Conservation (phyloP, 2,797 vertebrate genomes). For the Ispidina picta region DNA sequence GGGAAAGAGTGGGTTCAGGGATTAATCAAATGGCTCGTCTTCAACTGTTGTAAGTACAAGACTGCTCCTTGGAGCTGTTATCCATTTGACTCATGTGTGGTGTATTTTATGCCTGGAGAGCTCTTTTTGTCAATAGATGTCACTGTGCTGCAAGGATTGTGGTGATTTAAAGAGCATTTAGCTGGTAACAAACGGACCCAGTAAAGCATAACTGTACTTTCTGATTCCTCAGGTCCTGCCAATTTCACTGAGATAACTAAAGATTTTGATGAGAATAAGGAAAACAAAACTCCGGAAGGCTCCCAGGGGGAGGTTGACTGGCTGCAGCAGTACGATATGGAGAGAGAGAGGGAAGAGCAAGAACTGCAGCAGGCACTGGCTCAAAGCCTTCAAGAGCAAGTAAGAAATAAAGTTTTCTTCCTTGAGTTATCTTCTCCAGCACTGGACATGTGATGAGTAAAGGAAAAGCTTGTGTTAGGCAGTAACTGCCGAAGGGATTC, state of each 20-base stretch:
- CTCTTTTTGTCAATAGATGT: conserved; percentile 60
- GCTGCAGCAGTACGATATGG: conserved; percentile 94
- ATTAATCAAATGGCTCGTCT: background rate
- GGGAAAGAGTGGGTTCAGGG: background rate
- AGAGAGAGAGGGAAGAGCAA: conserved; percentile 95
- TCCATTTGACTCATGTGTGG: background rate
- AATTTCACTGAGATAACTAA: conserved; percentile 85
- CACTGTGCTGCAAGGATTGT: conserved; percentile 52
- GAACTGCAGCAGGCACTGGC: conserved; percentile 96
- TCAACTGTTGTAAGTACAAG: background rate
- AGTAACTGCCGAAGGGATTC: background rate
- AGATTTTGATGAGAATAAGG: conserved; percentile 97
- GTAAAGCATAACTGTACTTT: conserved; percentile 29
- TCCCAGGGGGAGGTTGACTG: conserved; percentile 92
- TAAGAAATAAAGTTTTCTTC: conserved; percentile 71
- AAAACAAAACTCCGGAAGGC: conserved; percentile 96
- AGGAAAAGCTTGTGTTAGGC: background rate
- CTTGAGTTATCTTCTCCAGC: background rate
- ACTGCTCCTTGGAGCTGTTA: background rate
- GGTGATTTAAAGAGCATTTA: background rate
- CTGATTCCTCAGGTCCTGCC: conserved; percentile 73
- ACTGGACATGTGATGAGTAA: background rate
- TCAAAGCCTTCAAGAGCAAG: conserved; percentile 97
- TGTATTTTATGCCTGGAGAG: background rate
- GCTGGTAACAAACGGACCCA: background rate